Evolutionary conservation across 2,888 invertebrate genomes (phyloP).

Genomic region (Phalera bucephala): DNA sequence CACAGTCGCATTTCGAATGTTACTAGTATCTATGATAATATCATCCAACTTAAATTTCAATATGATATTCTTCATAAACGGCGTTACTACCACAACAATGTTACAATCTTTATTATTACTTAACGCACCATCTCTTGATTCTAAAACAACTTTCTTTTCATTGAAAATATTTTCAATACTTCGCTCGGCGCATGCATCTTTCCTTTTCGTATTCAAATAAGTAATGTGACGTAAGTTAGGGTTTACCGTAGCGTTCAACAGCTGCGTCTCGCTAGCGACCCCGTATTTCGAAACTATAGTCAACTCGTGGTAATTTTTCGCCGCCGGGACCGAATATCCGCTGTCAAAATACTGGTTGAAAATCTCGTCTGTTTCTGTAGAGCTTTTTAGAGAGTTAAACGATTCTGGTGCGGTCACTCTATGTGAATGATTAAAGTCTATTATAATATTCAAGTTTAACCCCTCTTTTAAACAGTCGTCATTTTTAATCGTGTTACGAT

Average conservation of each 20-base stretch:
- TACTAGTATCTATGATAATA: conserved; percentile 33
- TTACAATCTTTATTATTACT: conserved; percentile 11
- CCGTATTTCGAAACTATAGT: conserved; percentile 8
- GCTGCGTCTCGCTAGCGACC: conserved; percentile 1
- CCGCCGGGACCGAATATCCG: conserved; percentile 12
- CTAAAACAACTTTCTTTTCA: conserved; percentile 12
- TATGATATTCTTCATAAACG: conserved; percentile 39
- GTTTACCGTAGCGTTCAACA: conserved; percentile 14
- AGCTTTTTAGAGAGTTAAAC: conserved; percentile 22
- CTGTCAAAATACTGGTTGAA: conserved; percentile 14
- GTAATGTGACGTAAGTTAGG: conserved; percentile 7
- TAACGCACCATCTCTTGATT: conserved; percentile 16
- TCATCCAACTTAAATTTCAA: conserved; percentile 23
- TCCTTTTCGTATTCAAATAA: conserved; percentile 11
- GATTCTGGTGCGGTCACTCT: conserved; percentile 20
- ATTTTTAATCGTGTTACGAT: conserved; percentile 37
- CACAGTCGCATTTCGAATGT: conserved; percentile 14
- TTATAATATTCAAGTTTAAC: conserved; percentile 31
- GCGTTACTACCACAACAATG: conserved; percentile 35
- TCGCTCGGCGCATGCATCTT: not conserved
- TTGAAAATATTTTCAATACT: conserved; percentile 4
- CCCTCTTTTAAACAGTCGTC: conserved; percentile 33
- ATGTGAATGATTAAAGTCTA: conserved; percentile 41
- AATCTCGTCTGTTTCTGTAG: conserved; percentile 26
- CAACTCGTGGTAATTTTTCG: conserved; percentile 27